Evolutionary conservation across 2,113 vertebrate genomes (phyloP), one percentile per base, ranked within the genome.

Genomic region (Psephotus haematonotus): DNA sequence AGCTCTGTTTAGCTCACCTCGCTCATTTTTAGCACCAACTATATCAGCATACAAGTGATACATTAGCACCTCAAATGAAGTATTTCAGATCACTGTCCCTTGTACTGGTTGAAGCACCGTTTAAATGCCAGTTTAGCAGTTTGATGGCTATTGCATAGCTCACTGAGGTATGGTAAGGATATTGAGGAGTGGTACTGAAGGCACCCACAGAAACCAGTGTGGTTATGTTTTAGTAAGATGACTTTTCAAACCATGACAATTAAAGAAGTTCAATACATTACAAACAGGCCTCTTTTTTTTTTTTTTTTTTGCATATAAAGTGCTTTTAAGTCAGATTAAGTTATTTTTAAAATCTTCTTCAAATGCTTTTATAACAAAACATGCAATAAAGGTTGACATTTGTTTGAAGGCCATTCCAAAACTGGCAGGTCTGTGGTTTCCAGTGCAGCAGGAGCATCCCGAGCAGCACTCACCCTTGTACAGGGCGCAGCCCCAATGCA

Each of bases 101-200:
- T 98, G 98, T 95, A 97, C 97, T 95, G 97, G 96, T 95, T 95
- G 96, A 97, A 98, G 98, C 98, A 99, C 98, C 96, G 47, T 89
- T 94, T 77, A 95, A 95, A 94, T 92, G 85, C 96, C 60, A 90
- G 91, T 89, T 86, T 94, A 96, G 96, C 72, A 97, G 83, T 90
- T 97, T 97, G 95, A 98, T 98, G 98, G 98, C 98, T 98, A 98
- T 94, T 89, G 98, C 96, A 97, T 93, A 98, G 97, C 95, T 97
- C 95, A 97, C 92, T 98, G 99, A 99, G 99, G 99, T 99, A 99
- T 98, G 98, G 94, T 95, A 95, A 93, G 94, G 86, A 88, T 67
- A 92, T 20, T 18, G 67, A 91, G 91, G 96, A 88, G 95, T 27
- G 52, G 82, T 68, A 93, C 74, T 53, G 92, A 97, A 82, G 96